Percentiles rank a stretch among this genome's conserved stretches.
phyloP scores from a whole-genome alignment of 92 coral and sea anemone species.

The Parazoanthus swiftii region DNA sequence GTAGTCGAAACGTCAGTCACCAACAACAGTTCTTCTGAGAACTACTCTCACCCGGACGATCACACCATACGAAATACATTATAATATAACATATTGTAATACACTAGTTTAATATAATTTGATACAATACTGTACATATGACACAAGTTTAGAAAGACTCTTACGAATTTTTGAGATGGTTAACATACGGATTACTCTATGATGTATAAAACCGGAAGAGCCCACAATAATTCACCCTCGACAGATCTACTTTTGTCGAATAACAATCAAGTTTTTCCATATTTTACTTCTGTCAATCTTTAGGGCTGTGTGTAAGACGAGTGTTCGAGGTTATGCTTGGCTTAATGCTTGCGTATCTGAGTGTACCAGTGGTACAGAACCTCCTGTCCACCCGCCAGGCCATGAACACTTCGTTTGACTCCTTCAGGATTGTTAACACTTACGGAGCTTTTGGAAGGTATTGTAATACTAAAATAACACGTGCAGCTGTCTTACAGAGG shows the following conservation, averaged over 20 bases:
- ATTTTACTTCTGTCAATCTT: neutral
- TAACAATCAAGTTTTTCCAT: too few relatives aligned
- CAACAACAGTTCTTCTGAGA: too few relatives aligned
- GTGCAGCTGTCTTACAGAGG: neutral
- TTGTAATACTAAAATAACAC: neutral
- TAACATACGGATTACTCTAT: neutral
- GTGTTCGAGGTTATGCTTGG: conserved; percentile 94
- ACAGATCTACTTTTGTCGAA: neutral
- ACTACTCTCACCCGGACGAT: too few relatives aligned
- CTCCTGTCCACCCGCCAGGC: conserved; percentile 91
- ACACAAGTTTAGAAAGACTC: too few relatives aligned
- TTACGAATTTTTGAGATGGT: too few relatives aligned
- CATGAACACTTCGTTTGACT: conserved; percentile 98
- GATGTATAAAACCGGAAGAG: neutral
- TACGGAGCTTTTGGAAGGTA: conserved; percentile 99
- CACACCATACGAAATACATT: too few relatives aligned
- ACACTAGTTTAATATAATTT: too few relatives aligned
- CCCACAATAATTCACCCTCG: too few relatives aligned
- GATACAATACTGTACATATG: too few relatives aligned
- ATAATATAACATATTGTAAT: too few relatives aligned
- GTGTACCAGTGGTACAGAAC: conserved; percentile 94
- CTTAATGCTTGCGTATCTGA: conserved; percentile 75
- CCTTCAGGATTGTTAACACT: conserved; percentile 96
- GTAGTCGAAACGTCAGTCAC: too few relatives aligned
- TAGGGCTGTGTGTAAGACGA: conserved; percentile 90